phyloP scores from a whole-genome alignment of 2,888 invertebrate species.

The Punctoribates punctum region DNA sequence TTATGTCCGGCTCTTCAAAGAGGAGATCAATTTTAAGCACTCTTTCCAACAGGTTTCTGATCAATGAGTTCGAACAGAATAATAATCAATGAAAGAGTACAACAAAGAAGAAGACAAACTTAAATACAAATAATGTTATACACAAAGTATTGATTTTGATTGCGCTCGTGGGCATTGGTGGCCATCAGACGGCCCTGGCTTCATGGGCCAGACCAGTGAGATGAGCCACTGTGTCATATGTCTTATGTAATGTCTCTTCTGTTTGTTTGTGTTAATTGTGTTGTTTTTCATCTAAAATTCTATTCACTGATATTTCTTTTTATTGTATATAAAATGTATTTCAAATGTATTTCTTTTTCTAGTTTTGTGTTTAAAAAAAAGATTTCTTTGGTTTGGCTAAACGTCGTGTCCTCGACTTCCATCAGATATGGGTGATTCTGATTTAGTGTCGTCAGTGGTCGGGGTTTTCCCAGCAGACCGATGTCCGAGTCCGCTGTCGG shows the following conservation, averaged over 20 bases:
- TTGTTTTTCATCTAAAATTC: background rate
- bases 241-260: background rate
- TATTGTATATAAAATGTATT: background rate
- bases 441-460: conserved; percentile 36
- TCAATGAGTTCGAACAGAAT: background rate
- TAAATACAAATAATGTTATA: conserved; percentile 11
- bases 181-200: conserved; percentile 7
- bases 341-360: background rate
- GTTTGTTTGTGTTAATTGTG: background rate
- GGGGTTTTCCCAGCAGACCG: conserved; percentile 22
- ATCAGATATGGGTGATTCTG: conserved; percentile 20
- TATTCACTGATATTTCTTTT: background rate
- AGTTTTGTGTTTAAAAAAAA: background rate
- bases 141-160: conserved; percentile 30
- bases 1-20: background rate
- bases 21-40: conserved; percentile 29
- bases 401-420: conserved; percentile 29
- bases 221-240: background rate
- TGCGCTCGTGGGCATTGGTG: conserved; percentile 30
- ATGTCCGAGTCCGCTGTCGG: conserved; percentile 12
- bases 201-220: background rate
- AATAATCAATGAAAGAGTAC: background rate
- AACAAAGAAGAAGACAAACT: background rate
- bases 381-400: background rate
- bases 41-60: conserved; percentile 29